A percentile compares a stretch with the other conserved stretches of the same genome.
These are phyloP conservation scores for Trematomus loennbergii DNA, from an alignment of 2,113 vertebrate species.

Conservation along the genomic window DNA sequence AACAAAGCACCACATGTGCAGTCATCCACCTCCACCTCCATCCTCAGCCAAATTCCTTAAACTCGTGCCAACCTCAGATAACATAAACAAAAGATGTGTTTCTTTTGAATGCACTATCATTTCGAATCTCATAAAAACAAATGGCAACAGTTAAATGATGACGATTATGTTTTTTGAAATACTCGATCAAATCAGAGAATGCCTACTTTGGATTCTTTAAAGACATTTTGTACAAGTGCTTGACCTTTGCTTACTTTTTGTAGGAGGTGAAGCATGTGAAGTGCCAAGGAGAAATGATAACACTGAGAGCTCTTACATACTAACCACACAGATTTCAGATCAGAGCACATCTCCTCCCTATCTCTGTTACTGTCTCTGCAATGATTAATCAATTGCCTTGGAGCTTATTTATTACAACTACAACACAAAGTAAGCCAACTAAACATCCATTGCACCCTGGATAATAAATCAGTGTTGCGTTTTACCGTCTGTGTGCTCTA, in stretches of 20 bases:
- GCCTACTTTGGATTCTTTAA: not conserved
- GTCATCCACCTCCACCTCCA: conserved; percentile 59
- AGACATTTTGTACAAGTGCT: not conserved
- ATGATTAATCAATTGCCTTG: conserved; percentile 38
- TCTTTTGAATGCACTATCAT: conserved; percentile 49
- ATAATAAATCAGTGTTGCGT: conserved; percentile 28
- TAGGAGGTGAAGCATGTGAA: conserved; percentile 14
- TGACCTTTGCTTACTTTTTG: conserved; percentile 22
- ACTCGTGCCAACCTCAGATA: conserved; percentile 56
- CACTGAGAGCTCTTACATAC: conserved; percentile 19
- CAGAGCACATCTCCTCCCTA: conserved; percentile 25
- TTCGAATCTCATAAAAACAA: conserved; percentile 52
- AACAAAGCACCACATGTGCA: conserved; percentile 62
- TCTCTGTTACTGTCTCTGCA: conserved; percentile 22
- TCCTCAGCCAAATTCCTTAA: conserved; percentile 70
- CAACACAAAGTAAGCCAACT: conserved; percentile 28
- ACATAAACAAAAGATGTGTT: conserved; percentile 75
- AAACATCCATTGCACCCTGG: conserved; percentile 27
- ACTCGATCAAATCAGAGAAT: not conserved
- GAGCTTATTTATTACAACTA: conserved; percentile 33
- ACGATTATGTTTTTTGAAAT: conserved; percentile 21
- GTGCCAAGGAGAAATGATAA: conserved; percentile 43
- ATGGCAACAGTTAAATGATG: conserved; percentile 26
- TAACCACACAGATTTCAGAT: conserved; percentile 30
- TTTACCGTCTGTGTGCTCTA: conserved; percentile 4